Percentiles rank a stretch among this genome's conserved stretches.
phyloP scores from a whole-genome alignment of 2,797 vertebrate genomes.

The Sebastes cheni region DNA sequence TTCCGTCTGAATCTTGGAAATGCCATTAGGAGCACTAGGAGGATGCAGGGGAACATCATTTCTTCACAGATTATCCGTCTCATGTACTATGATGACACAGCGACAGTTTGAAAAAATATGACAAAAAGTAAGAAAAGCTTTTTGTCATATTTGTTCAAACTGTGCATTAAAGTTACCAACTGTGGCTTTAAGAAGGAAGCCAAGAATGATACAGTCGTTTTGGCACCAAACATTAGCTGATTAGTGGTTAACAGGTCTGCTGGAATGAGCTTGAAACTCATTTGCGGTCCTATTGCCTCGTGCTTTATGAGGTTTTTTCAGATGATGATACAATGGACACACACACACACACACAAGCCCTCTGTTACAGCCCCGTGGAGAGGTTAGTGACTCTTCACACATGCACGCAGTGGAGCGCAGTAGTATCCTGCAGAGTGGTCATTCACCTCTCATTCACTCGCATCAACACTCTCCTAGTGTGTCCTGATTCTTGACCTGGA shows the following conservation, averaged over 20 bases:
- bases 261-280: not conserved
- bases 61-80: not conserved
- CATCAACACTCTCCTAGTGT: not conserved
- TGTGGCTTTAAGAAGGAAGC: not conserved
- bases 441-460: conserved; percentile 10
- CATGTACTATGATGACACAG: not conserved
- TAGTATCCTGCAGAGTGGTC: conserved; percentile 14
- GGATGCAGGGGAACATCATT: not conserved
- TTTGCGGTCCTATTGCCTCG: not conserved
- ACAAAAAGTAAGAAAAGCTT: too few relatives aligned
- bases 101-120: too few relatives aligned
- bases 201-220: not conserved
- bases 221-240: not conserved
- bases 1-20: not conserved
- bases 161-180: not conserved
- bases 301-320: not conserved
- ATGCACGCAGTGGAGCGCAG: conserved; percentile 33
- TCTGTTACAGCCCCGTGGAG: conserved; percentile 6
- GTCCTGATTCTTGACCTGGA: not conserved
- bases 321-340: not conserved
- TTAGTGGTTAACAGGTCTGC: not conserved
- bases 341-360: not conserved
- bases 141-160: too few relatives aligned
- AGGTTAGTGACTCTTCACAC: conserved; percentile 40
- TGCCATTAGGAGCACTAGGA: too few relatives aligned